phyloP scores from a whole-genome alignment of 1,140 invertebrate genomes.

The Neomicropteryx cornuta region DNA sequence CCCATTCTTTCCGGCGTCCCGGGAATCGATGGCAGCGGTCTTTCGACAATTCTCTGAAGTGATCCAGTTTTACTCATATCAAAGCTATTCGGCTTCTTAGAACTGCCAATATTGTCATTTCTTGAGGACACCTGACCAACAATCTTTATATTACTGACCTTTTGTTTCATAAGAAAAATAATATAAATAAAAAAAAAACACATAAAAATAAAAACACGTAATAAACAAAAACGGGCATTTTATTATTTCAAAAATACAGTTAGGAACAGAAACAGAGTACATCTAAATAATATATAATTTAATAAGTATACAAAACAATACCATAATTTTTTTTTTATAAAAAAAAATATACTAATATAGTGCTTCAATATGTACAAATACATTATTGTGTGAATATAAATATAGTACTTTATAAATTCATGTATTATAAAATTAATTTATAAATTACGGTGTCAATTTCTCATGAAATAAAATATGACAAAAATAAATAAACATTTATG shows the following conservation, averaged over 20 bases:
- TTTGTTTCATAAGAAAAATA: too few relatives aligned
- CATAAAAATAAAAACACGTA: too few relatives aligned
- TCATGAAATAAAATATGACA: too few relatives aligned
- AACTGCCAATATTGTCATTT: constrained; percentile 13
- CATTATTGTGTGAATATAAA: background rate
- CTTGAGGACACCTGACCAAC: constrained; percentile 13
- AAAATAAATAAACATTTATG: too few relatives aligned
- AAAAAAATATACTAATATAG: background rate
- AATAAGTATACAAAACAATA: constrained; percentile 1
- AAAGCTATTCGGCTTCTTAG: constrained; percentile 23
- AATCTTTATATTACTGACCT: constrained; percentile 3
- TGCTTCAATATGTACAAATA: constrained; percentile 1
- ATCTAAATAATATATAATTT: too few relatives aligned
- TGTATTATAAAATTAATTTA: background rate
- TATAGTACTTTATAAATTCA: background rate
- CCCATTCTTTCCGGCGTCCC: too few relatives aligned
- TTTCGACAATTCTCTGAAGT: constrained; percentile 30
- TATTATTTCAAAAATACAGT: too few relatives aligned
- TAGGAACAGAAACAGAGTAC: too few relatives aligned
- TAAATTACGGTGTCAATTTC: too few relatives aligned
- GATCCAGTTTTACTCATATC: constrained; percentile 11
- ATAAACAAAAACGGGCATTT: too few relatives aligned
- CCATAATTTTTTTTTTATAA: background rate
- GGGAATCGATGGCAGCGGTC: constrained; percentile 38
- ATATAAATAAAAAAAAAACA: too few relatives aligned